These are phyloP conservation scores for Sesamia inferens DNA, from an alignment of 2,888 invertebrate genomes.

Conservation along the genomic window DNA sequence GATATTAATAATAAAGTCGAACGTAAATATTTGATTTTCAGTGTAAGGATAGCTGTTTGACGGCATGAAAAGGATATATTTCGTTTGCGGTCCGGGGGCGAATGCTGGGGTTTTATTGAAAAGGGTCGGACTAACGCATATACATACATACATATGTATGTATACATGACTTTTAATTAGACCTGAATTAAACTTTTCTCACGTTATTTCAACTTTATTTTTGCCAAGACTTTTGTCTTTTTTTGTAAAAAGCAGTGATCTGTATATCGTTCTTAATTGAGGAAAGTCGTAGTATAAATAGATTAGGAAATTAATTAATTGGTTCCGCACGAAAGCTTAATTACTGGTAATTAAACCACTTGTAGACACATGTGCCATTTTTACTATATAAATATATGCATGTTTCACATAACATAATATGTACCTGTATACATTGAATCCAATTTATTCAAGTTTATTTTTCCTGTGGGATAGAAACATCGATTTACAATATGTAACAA, in stretches of 20 bases:
- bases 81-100: conserved; percentile 46
- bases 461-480: too few relatives aligned
- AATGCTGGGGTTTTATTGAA: conserved; percentile 48
- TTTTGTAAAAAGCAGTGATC: background rate
- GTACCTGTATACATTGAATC: background rate
- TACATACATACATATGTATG: background rate
- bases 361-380: background rate
- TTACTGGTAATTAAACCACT: conserved; percentile 2
- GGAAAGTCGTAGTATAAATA: background rate
- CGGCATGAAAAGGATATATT: conserved; percentile 49
- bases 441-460: background rate
- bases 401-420: background rate
- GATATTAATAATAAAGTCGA: conserved; percentile 47
- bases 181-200: conserved; percentile 15
- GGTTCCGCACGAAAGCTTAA: background rate
- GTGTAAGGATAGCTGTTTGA: conserved; percentile 35
- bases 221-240: background rate
- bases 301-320: background rate
- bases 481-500: too few relatives aligned
- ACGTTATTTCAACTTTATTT: conserved; percentile 29
- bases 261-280: background rate
- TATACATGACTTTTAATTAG: conserved; percentile 52
- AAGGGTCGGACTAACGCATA: conserved; percentile 39
- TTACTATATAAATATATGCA: background rate
- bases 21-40: conserved; percentile 56